Evolutionary conservation across 1,140 invertebrate genomes (phyloP), one percentile per base, ranked within the genome.

Genomic region (Globodera rostochiensis): DNA sequence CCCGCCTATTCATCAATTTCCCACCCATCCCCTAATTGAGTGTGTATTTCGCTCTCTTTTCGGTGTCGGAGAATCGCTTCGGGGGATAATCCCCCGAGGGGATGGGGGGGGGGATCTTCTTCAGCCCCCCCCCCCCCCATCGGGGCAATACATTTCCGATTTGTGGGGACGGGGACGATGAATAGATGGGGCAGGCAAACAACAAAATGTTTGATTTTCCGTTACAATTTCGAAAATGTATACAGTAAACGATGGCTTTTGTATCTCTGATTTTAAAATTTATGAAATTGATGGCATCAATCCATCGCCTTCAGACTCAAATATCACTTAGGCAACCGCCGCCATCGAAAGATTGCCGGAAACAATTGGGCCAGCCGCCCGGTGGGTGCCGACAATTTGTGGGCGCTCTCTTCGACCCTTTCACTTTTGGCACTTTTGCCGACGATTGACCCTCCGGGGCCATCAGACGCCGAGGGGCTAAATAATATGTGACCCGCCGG

Each of bases 351-450:
- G 50, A 64, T 64, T 64, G 57, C 57, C 57, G 57, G 57, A 64
- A 64, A 64, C 57, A 64, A 64, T 64, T 64, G 57, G 57, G 50
- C 50, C 57, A 19, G 57, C 13, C 57, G 13, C 57, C 57, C 57
- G 19, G 57, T 19, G 13, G 57, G 19, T 15, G 11, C 57, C 11
- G 57, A 13, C 57, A 15, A 19, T 64, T 64, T 64, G 4, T 64
- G 11, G 57, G 5, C 19, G 5, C 15, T 19, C 57, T 6, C 19
- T 64, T 64, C 15, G 11, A 6, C 57, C 8, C 50, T 13, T 15
- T 64, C 57, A 64, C 57, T 64, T 64, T 64, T 64, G 57, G 57
- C 57, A 64, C 57, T 64, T 64, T 64, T 64, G 19, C 57, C 57
- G 57, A 6, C 57, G 57, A 64, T 64, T 64, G 57, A 64, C 57